Base-by-base conservation (phyloP, 2,888 invertebrate genomes). In the Leuctra nigra region DNA sequence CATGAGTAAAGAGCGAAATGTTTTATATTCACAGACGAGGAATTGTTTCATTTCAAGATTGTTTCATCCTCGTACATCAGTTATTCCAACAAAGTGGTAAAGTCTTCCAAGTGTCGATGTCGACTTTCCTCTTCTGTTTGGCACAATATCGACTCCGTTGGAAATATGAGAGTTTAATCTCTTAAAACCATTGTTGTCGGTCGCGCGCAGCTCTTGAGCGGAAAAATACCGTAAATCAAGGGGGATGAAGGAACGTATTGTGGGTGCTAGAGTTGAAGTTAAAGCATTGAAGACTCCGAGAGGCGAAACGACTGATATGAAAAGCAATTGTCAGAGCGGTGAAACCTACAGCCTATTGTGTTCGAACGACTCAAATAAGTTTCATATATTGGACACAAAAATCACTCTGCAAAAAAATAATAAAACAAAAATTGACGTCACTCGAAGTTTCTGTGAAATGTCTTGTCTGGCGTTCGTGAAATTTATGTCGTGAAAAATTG, bases 131-230 rank as follows among this genome's bases (percentile, higher is more conserved):
- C 13, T n/a, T n/a, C n/a, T n/a, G n/a, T n/a, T n/a, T 29, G 7
- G 29, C 18, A 35, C 33, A 35, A 16, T 50, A 50, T 50, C 35
- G 50, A 33, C 33, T 50, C 13, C 50, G 13, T 20, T 20, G 44
- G 16, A 54, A 54, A 54, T 54, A 54, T 54, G 46, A 46, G 46
- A 46, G 29, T 54, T 54, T 54, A 54, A 54, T 54, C 46, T 54
- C 46, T 29, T 41, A 54, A 54, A 46, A 54, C 44, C 46, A 54
- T 44, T 54, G 46, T 46, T 44, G 44, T 54, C 46, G 20, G 54
- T 50, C 50, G 18, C 23, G 23, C 23, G 23, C 23, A 22, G 20
- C 29, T 7, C 29, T 23, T 20, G 23, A 29, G 50, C 22, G 16
- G 50, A 50, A 50, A 39, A 35, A 50, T 33, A 50, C 50, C 50